Percentiles rank a stretch among this genome's conserved stretches.
These are phyloP conservation scores for Sarcophilus harrisii DNA, from an alignment of 2,797 vertebrate species.

Conservation along the genomic window DNA sequence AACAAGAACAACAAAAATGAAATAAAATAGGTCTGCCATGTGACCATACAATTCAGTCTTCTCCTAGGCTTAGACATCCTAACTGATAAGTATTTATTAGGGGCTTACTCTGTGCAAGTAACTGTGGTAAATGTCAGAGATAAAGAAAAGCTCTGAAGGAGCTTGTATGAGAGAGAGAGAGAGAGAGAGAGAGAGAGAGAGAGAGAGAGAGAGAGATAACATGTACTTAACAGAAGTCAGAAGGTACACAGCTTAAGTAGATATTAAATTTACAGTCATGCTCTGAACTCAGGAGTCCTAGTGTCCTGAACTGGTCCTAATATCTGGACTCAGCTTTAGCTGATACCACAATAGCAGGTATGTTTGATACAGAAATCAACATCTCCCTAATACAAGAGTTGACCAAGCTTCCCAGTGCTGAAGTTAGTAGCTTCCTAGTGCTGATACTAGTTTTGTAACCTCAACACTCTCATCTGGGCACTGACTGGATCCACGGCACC, in stretches of 20 bases:
- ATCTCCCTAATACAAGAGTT: background rate
- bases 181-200: too few species aligned
- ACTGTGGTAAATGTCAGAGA: background rate
- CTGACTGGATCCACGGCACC: background rate
- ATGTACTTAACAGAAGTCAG: background rate
- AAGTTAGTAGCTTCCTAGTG: background rate
- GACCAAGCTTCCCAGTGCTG: background rate
- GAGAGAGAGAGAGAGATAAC: background rate
- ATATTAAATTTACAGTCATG: background rate
- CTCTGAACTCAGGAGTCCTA: background rate
- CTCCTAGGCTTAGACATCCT: background rate
- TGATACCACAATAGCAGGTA: background rate
- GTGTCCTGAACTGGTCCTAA: too few species aligned
- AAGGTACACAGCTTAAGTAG: background rate
- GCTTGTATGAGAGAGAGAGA: background rate
- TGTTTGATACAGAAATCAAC: background rate
- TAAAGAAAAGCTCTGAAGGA: background rate
- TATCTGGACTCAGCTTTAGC: background rate
- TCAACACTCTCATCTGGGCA: background rate
- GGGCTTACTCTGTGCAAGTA: background rate
- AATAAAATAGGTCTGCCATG: background rate
- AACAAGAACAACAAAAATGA: background rate
- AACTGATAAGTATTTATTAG: background rate
- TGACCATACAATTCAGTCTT: background rate
- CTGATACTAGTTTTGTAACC: background rate